phyloP scores from a whole-genome alignment of 2,888 invertebrate species.

The Penaeus monodon region DNA sequence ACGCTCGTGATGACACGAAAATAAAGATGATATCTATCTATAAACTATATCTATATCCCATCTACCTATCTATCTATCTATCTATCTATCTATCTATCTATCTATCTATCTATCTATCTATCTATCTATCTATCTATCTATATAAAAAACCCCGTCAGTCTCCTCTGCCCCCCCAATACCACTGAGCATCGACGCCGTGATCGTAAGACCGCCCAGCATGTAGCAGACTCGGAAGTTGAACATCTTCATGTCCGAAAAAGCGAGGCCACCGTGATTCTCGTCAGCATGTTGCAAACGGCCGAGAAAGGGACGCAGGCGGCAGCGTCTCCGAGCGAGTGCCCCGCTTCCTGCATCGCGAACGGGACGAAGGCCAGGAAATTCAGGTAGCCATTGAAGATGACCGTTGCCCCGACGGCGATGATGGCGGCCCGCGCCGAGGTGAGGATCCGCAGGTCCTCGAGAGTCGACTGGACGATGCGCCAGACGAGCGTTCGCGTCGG shows the following conservation, averaged over 20 bases:
- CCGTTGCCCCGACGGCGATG: conserved; percentile 11
- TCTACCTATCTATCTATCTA: too few relatives aligned
- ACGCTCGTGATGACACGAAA: too few relatives aligned
- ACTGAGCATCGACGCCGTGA: conserved; percentile 22
- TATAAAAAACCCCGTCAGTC: too few relatives aligned
- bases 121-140: too few relatives aligned
- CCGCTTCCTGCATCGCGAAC: conserved; percentile 44
- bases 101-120: too few relatives aligned
- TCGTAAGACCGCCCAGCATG: conserved; percentile 32
- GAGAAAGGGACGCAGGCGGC: conserved; percentile 42
- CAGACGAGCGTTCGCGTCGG: not conserved
- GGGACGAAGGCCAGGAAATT: conserved; percentile 41
- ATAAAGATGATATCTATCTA: too few relatives aligned
- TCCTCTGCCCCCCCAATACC: not conserved
- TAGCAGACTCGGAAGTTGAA: conserved; percentile 39
- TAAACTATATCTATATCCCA: too few relatives aligned
- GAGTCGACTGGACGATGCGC: not conserved
- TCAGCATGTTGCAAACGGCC: conserved; percentile 36
- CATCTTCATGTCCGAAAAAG: conserved; percentile 26
- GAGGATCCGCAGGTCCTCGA: conserved; percentile 15
- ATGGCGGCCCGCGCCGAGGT: conserved; percentile 8
- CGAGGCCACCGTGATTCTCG: conserved; percentile 25
- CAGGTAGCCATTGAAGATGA: conserved; percentile 33
- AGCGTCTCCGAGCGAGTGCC: conserved; percentile 20
- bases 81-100: too few relatives aligned